Percentiles rank a stretch among this genome's conserved stretches.
These are phyloP conservation scores for Halcyon malimbica DNA, from an alignment of 2,113 vertebrate genomes.

Conservation along the genomic window DNA sequence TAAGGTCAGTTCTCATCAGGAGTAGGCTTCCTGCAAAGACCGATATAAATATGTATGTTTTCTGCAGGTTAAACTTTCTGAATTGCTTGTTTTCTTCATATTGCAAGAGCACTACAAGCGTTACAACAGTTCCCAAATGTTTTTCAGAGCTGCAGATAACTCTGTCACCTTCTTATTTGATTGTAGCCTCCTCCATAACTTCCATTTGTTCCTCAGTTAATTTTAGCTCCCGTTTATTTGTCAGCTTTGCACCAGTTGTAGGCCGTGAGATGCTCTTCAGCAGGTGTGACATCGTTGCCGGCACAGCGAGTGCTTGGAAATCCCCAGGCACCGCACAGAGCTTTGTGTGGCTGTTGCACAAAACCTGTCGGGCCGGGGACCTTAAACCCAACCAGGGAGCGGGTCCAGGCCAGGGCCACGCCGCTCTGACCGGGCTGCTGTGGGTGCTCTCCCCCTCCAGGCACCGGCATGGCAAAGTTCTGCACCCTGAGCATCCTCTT, in stretches of 20 bases:
- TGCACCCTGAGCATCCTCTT: not conserved
- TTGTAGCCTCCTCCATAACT: not conserved
- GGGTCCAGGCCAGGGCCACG: accelerated
- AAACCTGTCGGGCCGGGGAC: not conserved
- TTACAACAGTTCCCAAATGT: not conserved
- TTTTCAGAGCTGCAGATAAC: not conserved
- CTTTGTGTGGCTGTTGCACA: not conserved
- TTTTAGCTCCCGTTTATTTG: not conserved
- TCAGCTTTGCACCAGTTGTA: not conserved
- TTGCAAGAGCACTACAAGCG: not conserved
- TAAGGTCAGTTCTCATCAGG: not conserved
- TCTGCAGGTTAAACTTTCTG: not conserved
- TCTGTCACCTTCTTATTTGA: not conserved
- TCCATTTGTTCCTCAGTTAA: not conserved
- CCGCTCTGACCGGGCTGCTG: not conserved
- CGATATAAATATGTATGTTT: not conserved
- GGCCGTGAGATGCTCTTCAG: not conserved
- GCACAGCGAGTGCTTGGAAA: not conserved
- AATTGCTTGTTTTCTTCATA: not conserved
- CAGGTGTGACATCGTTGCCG: accelerated
- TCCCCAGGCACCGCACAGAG: accelerated
- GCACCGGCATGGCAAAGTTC: accelerated
- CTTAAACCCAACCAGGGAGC: accelerated
- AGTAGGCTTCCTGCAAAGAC: not conserved
- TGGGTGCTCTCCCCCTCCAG: not conserved